Percentiles rank a stretch among this genome's conserved stretches.
These are phyloP conservation scores for Cartodere bifasciata DNA, from an alignment of 2,888 invertebrate species.

Conservation along the genomic window DNA sequence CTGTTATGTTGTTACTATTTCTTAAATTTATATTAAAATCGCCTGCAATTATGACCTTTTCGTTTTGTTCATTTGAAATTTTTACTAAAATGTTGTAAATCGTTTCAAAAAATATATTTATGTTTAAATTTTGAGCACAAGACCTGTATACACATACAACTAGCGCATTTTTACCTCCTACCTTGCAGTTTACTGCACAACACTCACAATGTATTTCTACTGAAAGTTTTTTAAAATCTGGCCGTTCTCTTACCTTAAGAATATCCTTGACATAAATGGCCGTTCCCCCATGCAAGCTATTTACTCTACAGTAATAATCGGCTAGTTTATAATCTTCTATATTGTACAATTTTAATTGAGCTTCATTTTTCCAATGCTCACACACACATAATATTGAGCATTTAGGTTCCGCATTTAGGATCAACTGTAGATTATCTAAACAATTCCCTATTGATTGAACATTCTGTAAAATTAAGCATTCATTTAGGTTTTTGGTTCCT, in stretches of 20 bases:
- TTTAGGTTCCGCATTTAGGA: background rate
- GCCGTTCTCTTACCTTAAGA: background rate
- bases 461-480: background rate
- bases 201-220: background rate
- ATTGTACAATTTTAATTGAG: background rate
- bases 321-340: background rate
- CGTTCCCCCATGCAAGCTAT: background rate
- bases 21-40: background rate
- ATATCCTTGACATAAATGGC: background rate
- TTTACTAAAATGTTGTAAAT: background rate
- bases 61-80: background rate
- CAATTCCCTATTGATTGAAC: background rate
- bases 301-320: background rate
- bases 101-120: background rate
- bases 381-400: too few species aligned
- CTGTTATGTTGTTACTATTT: too few species aligned
- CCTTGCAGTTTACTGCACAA: background rate
- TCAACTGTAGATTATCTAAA: constrained; percentile 1
- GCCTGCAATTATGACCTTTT: background rate
- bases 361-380: too few species aligned
- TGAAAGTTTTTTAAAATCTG: background rate
- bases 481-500: background rate
- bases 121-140: background rate
- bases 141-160: background rate
- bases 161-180: background rate